Evolutionary conservation across 1,140 invertebrate species (phyloP), one percentile per base, ranked within the genome.

Genomic region (Acromyrmex echinatior): DNA sequence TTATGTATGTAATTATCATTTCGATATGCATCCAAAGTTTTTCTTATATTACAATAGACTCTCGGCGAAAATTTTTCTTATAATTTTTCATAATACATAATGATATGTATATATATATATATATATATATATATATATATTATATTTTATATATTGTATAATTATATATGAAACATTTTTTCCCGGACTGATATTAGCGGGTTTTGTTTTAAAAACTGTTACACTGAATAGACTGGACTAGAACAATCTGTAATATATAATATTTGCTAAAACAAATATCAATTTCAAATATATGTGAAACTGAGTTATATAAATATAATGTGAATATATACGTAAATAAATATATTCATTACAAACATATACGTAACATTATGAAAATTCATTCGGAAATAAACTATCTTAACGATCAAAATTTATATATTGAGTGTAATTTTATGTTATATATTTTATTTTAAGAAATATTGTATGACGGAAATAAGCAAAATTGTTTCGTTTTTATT

Each of bases 401-500:
- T 35, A 6, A 4, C 14, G 9, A 31, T 53, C 28, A 31, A 21
- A 21, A 6, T 56, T 35, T 31, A 45, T 12, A 45, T 45, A 14
- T 56, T 4, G 12, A 56, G 6, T 14, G 12, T 28, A 53, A 56
- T 31, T 56, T 74, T 31, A 74, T 53, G 49, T 49, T 56, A 56
- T 58, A n/a, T 10, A n/a, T 28, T 10, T 65, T 56, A 18, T 35
- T 35, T 58, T 35, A 66, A 31, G 3, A 21, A 65, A 49, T 12
- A 6, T 31, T 39, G 2, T 18, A 49, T 7, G 0, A 28, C 3
- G 5, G 21, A 63, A 28, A 58, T 56, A 16, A 51, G 10, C 45
- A 53, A 56, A 80, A 56, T 66, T 56, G 31, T 35, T 80, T 39
- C 10, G 18, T 31, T 18, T 7, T 70, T 82, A 74, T 74, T 39